These are phyloP conservation scores for Anableps anableps DNA, from an alignment of 2,797 vertebrate genomes.

Conservation along the genomic window DNA sequence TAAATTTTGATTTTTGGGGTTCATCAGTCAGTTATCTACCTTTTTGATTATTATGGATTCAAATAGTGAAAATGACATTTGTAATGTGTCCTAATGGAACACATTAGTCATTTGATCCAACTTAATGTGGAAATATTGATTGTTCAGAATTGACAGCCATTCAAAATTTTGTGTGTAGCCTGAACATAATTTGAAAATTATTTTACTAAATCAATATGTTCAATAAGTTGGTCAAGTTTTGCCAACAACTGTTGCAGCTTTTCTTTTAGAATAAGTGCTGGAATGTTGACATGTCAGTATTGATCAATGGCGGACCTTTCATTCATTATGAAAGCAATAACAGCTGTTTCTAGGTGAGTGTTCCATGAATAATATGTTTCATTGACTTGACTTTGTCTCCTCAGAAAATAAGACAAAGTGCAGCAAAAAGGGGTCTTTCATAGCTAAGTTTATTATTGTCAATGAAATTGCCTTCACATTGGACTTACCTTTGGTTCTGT, in stretches of 20 bases:
- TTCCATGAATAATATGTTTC: constrained; percentile 79
- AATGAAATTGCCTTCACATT: constrained; percentile 61
- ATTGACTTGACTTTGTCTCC: constrained; percentile 71
- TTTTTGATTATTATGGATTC: neutral
- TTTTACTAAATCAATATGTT: neutral
- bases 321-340: constrained; percentile 74
- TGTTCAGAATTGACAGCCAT: neutral
- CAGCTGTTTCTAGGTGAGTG: constrained; percentile 57
- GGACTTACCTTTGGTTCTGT: constrained; percentile 49
- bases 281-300: constrained; percentile 60
- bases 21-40: neutral
- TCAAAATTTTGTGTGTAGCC: neutral
- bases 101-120: neutral
- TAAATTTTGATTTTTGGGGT: neutral
- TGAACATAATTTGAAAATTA: neutral
- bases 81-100: neutral
- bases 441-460: constrained; percentile 52
- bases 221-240: neutral
- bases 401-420: constrained; percentile 60
- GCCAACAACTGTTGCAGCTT: constrained; percentile 24
- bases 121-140: neutral
- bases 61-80: neutral
- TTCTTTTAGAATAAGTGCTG: constrained; percentile 28
- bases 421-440: constrained; percentile 54
- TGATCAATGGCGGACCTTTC: constrained; percentile 55